phyloP scores from a whole-genome alignment of 2,113 vertebrate species.

The Chaetodon auriga region DNA sequence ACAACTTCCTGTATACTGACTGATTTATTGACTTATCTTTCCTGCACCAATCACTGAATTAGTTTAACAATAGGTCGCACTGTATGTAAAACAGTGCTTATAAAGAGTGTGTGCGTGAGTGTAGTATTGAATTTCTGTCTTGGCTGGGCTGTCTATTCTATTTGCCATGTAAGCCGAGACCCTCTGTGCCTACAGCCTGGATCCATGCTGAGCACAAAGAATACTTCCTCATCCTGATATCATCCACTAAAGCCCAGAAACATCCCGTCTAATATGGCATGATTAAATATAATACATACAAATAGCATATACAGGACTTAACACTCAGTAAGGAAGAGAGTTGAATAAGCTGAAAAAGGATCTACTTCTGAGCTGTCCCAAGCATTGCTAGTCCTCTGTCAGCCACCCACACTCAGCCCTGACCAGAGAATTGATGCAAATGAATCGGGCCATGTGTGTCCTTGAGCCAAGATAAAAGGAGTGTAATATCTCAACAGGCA shows the following conservation, averaged over 20 bases:
- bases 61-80: conserved; percentile 20
- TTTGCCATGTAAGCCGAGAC: conserved; percentile 68
- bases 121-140: conserved; percentile 43
- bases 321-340: conserved; percentile 44
- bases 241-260: conserved; percentile 52
- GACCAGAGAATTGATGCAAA: conserved; percentile 40
- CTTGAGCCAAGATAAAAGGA: conserved; percentile 67
- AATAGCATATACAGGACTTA: conserved; percentile 54
- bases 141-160: conserved; percentile 35
- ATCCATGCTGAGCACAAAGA: conserved; percentile 62
- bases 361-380: conserved; percentile 56
- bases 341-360: conserved; percentile 56
- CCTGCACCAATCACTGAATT: not conserved
- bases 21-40: conserved; percentile 9
- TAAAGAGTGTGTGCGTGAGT: conserved; percentile 14
- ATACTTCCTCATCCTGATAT: conserved; percentile 61
- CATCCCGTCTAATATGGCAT: conserved; percentile 58
- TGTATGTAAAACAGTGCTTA: conserved; percentile 16
- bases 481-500: conserved; percentile 51
- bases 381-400: conserved; percentile 46
- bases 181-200: conserved; percentile 40
- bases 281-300: conserved; percentile 67
- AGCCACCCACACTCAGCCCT: conserved; percentile 47
- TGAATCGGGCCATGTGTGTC: conserved; percentile 52
- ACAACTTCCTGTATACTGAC: not conserved